These are phyloP conservation scores for Hofmannophila pseudospretella DNA, from an alignment of 2,888 invertebrate species.

Conservation along the genomic window DNA sequence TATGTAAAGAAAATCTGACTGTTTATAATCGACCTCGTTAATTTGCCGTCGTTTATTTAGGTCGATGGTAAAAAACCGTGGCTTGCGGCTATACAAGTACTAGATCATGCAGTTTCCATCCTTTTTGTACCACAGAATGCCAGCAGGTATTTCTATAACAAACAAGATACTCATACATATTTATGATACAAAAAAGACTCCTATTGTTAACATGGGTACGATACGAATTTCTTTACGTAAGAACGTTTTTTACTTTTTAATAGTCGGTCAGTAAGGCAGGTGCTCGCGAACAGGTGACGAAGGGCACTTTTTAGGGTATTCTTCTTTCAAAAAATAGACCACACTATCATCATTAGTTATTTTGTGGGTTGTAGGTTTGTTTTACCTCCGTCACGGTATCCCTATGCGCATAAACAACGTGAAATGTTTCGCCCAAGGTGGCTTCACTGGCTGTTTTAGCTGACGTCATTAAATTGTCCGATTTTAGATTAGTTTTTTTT, in stretches of 20 bases:
- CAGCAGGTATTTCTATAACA: slow-evolving; percentile 7
- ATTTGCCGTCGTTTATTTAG: slow-evolving; percentile 6
- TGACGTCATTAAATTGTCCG: slow-evolving; percentile 62
- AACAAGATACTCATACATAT: slow-evolving; percentile 24
- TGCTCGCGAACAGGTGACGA: slow-evolving; percentile 57
- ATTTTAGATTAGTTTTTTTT: slow-evolving; percentile 60
- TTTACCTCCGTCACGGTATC: slow-evolving; percentile 66
- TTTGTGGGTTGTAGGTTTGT: slow-evolving; percentile 57
- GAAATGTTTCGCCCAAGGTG: slow-evolving; percentile 36
- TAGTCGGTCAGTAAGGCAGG: slow-evolving; percentile 56
- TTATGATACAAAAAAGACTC: slow-evolving; percentile 24
- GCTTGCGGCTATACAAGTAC: slow-evolving; percentile 2
- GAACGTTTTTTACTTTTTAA: slow-evolving; percentile 38
- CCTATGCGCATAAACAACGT: slow-evolving; percentile 48
- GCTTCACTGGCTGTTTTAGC: slow-evolving; percentile 43
- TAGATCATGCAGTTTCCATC: slow-evolving; percentile 5
- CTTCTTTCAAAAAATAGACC: slow-evolving; percentile 38
- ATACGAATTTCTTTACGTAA: slow-evolving; percentile 32
- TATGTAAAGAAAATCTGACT: slow-evolving; percentile 20
- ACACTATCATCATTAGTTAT: slow-evolving; percentile 48
- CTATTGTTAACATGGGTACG: slow-evolving; percentile 43
- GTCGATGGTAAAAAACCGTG: slow-evolving; percentile 3
- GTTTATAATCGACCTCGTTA: slow-evolving; percentile 14
- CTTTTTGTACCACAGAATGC: slow-evolving; percentile 3
- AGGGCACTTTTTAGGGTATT: slow-evolving; percentile 38